Base-by-base conservation (phyloP, 2,888 invertebrate genomes). In the Harpalus rufipes region DNA sequence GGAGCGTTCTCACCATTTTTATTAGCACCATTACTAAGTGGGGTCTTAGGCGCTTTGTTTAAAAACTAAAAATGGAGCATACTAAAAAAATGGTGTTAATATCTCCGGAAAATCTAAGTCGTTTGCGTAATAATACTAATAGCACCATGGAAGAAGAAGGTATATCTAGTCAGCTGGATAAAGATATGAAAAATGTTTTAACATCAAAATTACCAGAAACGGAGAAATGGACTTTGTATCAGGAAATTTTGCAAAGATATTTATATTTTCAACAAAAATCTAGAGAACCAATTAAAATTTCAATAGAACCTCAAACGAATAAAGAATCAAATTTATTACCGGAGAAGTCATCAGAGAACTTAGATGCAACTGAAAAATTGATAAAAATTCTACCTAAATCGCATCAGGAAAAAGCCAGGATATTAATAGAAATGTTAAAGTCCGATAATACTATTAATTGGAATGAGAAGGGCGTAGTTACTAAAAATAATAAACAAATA, bases 51-150 rank as follows among this genome's bases (percentile, higher is more conserved):
- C 68, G 58, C 51, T 63, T 84, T 86, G 56, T 76, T 86, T 18
- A 85, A 72, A 63, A 85, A 80, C 21, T 21, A 21, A 21, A 21
- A 65, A 85, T 86, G 85, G 81, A 84, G n/a, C 86, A 85, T 65
- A 25, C 85, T 10, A 79, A 80, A 68, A 86, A 86, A 83, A 85
- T 85, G 80, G 16, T 86, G 6, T 39, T 86, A 16, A 78, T 86
- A 32, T 85, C 85, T 4, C 85, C 83, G 3, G 82, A 81, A 3
- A 51, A 56, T 18, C 16, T 85, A 39, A 25, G 82, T 12, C 25
- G 78, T 51, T 5, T 82, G 18, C 72, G 44, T 51, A 76, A 25
- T 10, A 14, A 25, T 18, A 63, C 14, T 10, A 14, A 25, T 18
- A 63, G 21, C 21, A 44, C 32, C 21, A 68, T 39, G n/a, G 18